Evolutionary conservation across 2,797 vertebrate species (phyloP).

Genomic region (Tenualosa thibaudeaui): DNA sequence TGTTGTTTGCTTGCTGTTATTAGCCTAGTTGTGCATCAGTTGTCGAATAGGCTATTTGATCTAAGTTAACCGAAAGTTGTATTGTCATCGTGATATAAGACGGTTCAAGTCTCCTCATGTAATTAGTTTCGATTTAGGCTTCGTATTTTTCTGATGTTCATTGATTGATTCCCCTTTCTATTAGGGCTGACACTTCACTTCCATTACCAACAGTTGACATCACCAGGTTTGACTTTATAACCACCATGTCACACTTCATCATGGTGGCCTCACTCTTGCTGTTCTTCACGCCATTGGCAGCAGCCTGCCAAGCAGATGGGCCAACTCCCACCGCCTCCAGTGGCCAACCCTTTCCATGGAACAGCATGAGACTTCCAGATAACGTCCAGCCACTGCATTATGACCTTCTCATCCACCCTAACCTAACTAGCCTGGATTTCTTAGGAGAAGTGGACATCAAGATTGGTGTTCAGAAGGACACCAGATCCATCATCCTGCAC

Average conservation of each 20-base stretch:
- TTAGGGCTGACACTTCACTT: not conserved
- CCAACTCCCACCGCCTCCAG: constrained; percentile 60
- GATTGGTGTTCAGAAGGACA: constrained; percentile 71
- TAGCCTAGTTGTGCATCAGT: not conserved
- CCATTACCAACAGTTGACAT: not conserved
- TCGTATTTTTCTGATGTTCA: not conserved
- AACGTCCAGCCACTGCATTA: constrained; percentile 79
- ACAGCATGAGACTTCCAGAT: constrained; percentile 79
- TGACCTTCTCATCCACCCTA: constrained; percentile 83
- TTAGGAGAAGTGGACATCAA: constrained; percentile 73
- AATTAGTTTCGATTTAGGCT: constrained; percentile 12
- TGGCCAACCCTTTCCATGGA: constrained; percentile 81
- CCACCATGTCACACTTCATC: constrained; percentile 57
- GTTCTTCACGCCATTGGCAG: constrained; percentile 47
- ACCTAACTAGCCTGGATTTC: constrained; percentile 83
- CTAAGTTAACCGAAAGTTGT: not conserved
- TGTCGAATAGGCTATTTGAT: not conserved
- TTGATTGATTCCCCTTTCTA: not conserved
- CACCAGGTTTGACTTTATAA: not conserved
- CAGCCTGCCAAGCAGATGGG: constrained; percentile 53
- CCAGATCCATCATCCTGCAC: constrained; percentile 77
- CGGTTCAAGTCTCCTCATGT: not conserved
- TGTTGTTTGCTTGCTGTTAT: too few relatives aligned
- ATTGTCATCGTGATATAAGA: not conserved
- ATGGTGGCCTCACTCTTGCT: constrained; percentile 55